Percentiles rank a stretch among this genome's conserved stretches.
Conservation (phyloP, 2,888 invertebrate species). For the Limnephilus lunatus region DNA sequence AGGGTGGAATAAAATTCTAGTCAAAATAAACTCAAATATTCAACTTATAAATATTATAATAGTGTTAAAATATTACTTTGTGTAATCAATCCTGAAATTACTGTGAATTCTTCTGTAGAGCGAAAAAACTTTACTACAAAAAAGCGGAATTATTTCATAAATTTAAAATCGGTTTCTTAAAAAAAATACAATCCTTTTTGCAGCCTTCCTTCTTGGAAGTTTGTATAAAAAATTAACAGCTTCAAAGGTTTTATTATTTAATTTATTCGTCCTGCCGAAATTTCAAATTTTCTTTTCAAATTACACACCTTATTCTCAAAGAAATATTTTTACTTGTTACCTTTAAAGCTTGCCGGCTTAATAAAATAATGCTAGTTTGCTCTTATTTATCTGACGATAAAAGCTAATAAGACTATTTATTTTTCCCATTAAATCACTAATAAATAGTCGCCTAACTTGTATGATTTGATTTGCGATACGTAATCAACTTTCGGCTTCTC, state of each 20-base stretch:
- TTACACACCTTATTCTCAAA: background rate
- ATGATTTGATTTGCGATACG: conserved; percentile 9
- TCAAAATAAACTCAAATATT: no score
- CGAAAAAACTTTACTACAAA: no score
- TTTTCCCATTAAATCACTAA: background rate
- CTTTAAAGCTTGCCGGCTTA: background rate
- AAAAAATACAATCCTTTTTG: background rate
- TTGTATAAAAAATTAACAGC: background rate
- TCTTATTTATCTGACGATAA: background rate
- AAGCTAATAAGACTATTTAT: background rate
- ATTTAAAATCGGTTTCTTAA: no score
- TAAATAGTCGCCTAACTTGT: conserved; percentile 2
- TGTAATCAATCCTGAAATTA: no score
- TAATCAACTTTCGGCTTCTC: conserved; percentile 34
- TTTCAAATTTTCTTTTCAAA: background rate
- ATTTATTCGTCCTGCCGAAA: background rate
- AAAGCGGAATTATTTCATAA: no score
- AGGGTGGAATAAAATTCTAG: no score
- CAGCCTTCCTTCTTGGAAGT: background rate
- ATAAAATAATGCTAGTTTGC: background rate
- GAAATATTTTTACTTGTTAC: background rate
- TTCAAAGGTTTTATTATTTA: background rate
- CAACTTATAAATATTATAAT: no score
- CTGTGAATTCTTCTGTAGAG: no score
- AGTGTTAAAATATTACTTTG: no score